Base-by-base conservation (phyloP, 2,113 vertebrate genomes). In the Malaclemys terrapin region DNA sequence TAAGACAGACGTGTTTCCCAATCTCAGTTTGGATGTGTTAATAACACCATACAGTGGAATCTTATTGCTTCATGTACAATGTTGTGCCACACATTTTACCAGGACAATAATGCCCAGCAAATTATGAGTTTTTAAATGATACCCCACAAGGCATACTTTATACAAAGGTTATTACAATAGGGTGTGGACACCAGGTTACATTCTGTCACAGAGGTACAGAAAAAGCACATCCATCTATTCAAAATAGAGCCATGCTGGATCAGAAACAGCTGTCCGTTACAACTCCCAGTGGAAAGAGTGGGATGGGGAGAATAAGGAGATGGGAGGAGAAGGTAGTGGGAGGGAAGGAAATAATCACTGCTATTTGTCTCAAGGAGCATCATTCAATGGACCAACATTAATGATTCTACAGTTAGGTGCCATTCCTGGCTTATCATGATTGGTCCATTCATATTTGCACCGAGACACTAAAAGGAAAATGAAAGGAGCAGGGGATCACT, bases 381-480 rank as follows among this genome's bases (percentile, higher is more conserved):
- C 94, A 93, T 96, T 97, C 87, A 38, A 38, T 45, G 10, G 69
- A 88, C 62, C 12, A 4, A 1, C 53, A 95, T 94, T 95, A 94
- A 94, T 91, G 90, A 85, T 84, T 94, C 80, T 85, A 84, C 0
- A 0, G 35, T 93, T 95, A 93, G 93, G 89, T 95, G 86, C 82
- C 13, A 19, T 91, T 93, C 78, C 72, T 27, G 93, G 13, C 89
- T 96, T 87, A 86, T 96, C 85, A 42, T 38, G 97, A 93, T 50
- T 54, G 62, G 88, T 65, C 57, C 78, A 65, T 89, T 96, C 94
- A 2, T 87, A 91, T 22, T 88, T 92, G 78, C 80, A 82, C 56
- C 35, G n/a, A 69, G 78, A 22, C 95, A 56, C 47, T 89, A 56
- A 91, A 54, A 22, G 35, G 86, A 76, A 82, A 93, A 91, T 50